phyloP scores from a whole-genome alignment of 2,797 vertebrate species.

The Ptychobarbus kaznakovi region DNA sequence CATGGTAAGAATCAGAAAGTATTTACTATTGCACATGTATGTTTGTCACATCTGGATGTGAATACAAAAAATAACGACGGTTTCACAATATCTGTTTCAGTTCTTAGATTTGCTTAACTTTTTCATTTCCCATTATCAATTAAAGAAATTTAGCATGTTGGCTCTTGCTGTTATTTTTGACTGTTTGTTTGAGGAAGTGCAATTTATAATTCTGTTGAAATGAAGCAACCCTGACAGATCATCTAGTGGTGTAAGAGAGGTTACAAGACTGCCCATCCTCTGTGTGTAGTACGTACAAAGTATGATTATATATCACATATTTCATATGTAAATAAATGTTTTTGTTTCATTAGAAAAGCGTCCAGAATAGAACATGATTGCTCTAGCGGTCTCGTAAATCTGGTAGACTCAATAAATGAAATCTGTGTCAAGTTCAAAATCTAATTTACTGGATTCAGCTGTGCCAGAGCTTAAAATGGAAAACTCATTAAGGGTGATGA shows the following conservation, averaged over 20 bases:
- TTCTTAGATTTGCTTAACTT: conserved; percentile 41
- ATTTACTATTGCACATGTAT: not conserved
- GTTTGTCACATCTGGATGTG: not conserved
- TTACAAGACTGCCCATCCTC: not conserved
- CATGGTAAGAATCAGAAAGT: not conserved
- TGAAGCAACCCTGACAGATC: not conserved
- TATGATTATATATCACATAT: not conserved
- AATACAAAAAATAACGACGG: not conserved
- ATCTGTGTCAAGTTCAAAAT: conserved; percentile 48
- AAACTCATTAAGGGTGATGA: conserved; percentile 55
- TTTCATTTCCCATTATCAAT: conserved; percentile 53
- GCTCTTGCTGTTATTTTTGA: not conserved
- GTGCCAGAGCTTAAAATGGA: conserved; percentile 47
- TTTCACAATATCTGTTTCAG: conserved; percentile 48
- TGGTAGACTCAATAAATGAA: conserved; percentile 18
- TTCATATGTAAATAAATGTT: not conserved
- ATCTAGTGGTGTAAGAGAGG: not conserved
- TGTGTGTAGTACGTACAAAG: not conserved
- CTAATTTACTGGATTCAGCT: conserved; percentile 36
- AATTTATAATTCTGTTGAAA: conserved; percentile 5
- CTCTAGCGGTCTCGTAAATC: not conserved
- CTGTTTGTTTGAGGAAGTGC: conserved; percentile 35
- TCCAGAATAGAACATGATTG: not conserved
- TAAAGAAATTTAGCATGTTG: not conserved
- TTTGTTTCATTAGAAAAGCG: not conserved